Conservation (phyloP, 2,888 invertebrate species). For the Arge pagana region DNA sequence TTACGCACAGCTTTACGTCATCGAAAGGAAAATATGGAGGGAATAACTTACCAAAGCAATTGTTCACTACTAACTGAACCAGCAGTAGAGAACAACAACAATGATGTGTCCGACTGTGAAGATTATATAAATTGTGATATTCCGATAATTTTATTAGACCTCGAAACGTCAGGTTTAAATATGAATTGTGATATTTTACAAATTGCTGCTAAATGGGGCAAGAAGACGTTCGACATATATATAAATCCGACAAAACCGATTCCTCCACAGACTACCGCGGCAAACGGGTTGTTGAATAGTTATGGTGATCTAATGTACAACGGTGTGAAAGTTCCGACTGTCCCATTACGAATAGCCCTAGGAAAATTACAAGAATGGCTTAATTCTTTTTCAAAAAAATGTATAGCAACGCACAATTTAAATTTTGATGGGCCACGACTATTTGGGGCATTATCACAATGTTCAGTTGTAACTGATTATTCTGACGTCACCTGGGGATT, state of each 20-base stretch:
- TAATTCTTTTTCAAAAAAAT: slow-evolving; percentile 11
- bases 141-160: slow-evolving; percentile 22
- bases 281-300: slow-evolving; percentile 24
- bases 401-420: slow-evolving; percentile 24
- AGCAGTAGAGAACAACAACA: too few relatives aligned
- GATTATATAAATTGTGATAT: slow-evolving; percentile 2
- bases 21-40: slow-evolving; percentile 5
- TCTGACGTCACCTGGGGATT: slow-evolving; percentile 4
- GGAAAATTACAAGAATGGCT: slow-evolving; percentile 12
- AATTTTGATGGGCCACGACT: slow-evolving; percentile 21
- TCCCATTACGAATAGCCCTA: slow-evolving; percentile 16
- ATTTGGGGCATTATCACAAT: slow-evolving; percentile 1
- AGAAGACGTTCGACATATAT: slow-evolving; percentile 19
- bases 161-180: slow-evolving; percentile 25
- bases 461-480: slow-evolving; percentile 2
- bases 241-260: slow-evolving; percentile 21
- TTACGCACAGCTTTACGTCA: too few relatives aligned
- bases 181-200: slow-evolving; percentile 21
- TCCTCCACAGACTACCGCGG: slow-evolving; percentile 12
- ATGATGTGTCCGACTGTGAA: too few relatives aligned
- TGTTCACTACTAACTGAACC: neutral
- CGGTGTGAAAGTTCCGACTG: slow-evolving; percentile 11
- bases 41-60: slow-evolving; percentile 8
- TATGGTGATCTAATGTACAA: slow-evolving; percentile 16
- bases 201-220: slow-evolving; percentile 17